These are phyloP conservation scores for Drosophila yooni DNA, from an alignment of 2,888 invertebrate species.

Conservation along the genomic window DNA sequence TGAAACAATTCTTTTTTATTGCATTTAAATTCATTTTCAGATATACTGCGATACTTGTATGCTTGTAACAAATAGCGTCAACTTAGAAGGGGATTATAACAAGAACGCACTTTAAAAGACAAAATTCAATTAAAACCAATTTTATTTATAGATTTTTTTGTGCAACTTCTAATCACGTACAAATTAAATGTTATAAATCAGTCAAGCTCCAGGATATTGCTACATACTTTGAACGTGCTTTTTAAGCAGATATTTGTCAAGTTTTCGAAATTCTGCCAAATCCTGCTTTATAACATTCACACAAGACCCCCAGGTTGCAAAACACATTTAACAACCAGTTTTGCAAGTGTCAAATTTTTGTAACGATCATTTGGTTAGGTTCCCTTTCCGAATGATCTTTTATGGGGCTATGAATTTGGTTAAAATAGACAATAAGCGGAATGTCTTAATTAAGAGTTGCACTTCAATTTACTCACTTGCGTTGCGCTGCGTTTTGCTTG, in stretches of 20 bases:
- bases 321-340: constrained; percentile 50
- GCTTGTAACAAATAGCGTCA: background rate
- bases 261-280: constrained; percentile 45
- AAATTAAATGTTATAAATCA: constrained; percentile 1
- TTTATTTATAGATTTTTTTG: background rate
- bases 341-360: constrained; percentile 50
- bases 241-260: constrained; percentile 24
- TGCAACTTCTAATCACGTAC: constrained; percentile 8
- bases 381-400: constrained; percentile 62
- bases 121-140: background rate
- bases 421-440: constrained; percentile 38
- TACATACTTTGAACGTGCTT: constrained; percentile 32
- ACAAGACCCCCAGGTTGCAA: constrained; percentile 32
- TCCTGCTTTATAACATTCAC: constrained; percentile 50
- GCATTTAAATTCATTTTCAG: background rate
- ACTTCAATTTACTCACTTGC: constrained; percentile 71
- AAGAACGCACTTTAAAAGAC: background rate
- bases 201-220: constrained; percentile 10
- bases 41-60: background rate
- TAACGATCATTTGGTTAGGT: constrained; percentile 55
- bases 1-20: background rate
- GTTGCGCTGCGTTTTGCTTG: constrained; percentile 74
- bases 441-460: constrained; percentile 61
- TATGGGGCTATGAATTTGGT: constrained; percentile 53
- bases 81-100: background rate